phyloP scores from a whole-genome alignment of 2,888 invertebrate genomes.

The Cinara cedri region DNA sequence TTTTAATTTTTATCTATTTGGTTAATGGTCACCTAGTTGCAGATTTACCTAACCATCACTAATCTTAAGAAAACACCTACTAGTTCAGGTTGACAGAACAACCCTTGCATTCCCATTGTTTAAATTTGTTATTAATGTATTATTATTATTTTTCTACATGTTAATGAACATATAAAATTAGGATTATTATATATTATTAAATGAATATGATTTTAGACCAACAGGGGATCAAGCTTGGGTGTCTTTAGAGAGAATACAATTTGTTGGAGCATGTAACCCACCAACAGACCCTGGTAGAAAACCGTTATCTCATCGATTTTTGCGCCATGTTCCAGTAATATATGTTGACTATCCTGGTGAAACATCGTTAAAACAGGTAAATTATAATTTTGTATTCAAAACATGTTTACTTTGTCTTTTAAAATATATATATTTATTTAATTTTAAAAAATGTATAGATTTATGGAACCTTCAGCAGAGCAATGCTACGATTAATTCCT shows the following conservation, averaged over 20 bases:
- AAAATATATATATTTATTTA: not conserved
- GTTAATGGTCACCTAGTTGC: too few species aligned
- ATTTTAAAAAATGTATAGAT: constrained; percentile 69
- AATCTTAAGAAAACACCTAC: too few species aligned
- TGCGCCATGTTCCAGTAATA: constrained; percentile 96
- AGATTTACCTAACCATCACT: too few species aligned
- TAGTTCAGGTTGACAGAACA: too few species aligned
- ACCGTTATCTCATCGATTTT: constrained; percentile 85
- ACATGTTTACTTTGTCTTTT: not conserved
- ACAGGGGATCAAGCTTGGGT: constrained; percentile 92
- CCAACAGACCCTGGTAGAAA: constrained; percentile 99
- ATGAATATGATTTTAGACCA: constrained; percentile 61
- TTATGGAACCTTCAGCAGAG: constrained; percentile 97
- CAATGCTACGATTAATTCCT: constrained; percentile 95
- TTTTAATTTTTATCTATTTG: too few species aligned
- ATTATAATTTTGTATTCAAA: constrained; percentile 7
- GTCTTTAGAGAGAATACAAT: constrained; percentile 94
- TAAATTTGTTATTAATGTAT: too few species aligned
- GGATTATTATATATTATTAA: not conserved
- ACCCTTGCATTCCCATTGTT: too few species aligned
- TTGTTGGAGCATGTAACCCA: constrained; percentile 99
- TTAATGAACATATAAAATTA: not conserved
- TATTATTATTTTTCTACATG: not conserved
- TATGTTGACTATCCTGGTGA: constrained; percentile 99
- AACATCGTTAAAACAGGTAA: constrained; percentile 87